These are phyloP conservation scores for Sebastes iracundus DNA, from an alignment of 2,797 vertebrate genomes.

Conservation along the genomic window DNA sequence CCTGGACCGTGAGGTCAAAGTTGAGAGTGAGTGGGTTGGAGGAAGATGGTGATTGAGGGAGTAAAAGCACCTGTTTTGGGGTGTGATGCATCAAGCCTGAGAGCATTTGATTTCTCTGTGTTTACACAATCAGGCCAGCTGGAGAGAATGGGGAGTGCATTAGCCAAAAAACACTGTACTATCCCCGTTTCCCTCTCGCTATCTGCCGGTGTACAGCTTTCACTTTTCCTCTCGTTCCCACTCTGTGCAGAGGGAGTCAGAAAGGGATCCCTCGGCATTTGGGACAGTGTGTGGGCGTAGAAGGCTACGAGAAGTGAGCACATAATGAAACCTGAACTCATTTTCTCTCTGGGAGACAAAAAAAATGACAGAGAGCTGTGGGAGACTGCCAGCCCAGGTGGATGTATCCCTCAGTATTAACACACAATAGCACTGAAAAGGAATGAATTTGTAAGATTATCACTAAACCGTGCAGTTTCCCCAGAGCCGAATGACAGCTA, in stretches of 20 bases:
- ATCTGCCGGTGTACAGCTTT: slow-evolving; percentile 12
- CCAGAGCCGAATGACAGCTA: slow-evolving; percentile 16
- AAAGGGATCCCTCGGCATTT: slow-evolving; percentile 37
- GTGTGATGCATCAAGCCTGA: slow-evolving; percentile 45
- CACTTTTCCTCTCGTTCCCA: slow-evolving; percentile 23
- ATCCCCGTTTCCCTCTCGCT: background rate
- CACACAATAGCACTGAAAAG: slow-evolving; percentile 5
- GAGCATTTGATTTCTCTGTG: slow-evolving; percentile 48
- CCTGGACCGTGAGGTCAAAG: slow-evolving; percentile 56
- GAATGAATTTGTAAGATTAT: slow-evolving; percentile 6
- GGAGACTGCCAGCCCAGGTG: slow-evolving; percentile 47
- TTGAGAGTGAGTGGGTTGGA: slow-evolving; percentile 46
- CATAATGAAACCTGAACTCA: slow-evolving; percentile 33
- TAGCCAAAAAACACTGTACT: slow-evolving; percentile 43
- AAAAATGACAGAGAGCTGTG: background rate
- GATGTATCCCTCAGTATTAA: slow-evolving; percentile 9
- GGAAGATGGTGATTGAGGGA: slow-evolving; percentile 40
- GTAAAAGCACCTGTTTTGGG: slow-evolving; percentile 71
- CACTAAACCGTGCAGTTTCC: background rate
- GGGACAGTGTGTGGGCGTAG: slow-evolving; percentile 52
- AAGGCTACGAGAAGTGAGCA: slow-evolving; percentile 10
- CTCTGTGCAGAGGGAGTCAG: slow-evolving; percentile 30
- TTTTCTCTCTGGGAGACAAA: slow-evolving; percentile 18
- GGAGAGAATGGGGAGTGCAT: slow-evolving; percentile 50
- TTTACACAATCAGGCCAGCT: slow-evolving; percentile 63